Evolutionary conservation across 2,113 vertebrate species (phyloP).

Genomic region (Zapornia atra): DNA sequence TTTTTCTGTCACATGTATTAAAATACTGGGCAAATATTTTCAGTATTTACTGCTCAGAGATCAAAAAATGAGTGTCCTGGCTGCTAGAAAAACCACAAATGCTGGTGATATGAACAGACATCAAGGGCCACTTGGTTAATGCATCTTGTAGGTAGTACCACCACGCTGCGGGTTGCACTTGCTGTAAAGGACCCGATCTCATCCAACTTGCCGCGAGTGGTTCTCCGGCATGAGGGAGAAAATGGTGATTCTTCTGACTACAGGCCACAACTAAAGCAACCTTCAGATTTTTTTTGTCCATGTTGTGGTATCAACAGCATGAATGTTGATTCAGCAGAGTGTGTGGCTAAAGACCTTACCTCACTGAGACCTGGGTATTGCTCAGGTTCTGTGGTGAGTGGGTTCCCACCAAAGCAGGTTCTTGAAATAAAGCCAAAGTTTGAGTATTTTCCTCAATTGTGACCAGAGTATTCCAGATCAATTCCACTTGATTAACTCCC

Average conservation of each 20-base stretch:
- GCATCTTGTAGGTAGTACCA: too few relatives aligned
- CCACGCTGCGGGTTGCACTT: accelerated
- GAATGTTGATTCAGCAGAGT: background rate
- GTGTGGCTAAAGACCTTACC: background rate
- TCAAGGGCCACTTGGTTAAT: background rate
- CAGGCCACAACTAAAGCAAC: background rate
- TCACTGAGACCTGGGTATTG: background rate
- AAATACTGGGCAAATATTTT: background rate
- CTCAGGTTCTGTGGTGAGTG: background rate
- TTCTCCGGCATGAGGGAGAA: background rate
- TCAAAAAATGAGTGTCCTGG: background rate
- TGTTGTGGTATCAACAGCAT: background rate
- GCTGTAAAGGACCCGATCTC: background rate
- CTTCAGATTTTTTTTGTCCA: background rate
- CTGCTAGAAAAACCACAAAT: background rate
- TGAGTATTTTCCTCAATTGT: background rate
- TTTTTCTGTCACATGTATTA: background rate
- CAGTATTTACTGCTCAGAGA: background rate
- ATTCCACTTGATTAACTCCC: background rate
- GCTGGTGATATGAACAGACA: background rate
- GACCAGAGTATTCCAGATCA: background rate
- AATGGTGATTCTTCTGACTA: background rate
- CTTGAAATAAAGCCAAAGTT: background rate
- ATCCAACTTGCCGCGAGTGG: background rate
- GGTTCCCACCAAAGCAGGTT: background rate